phyloP scores from a whole-genome alignment of 2,888 invertebrate genomes.

The Netelia inedita region DNA sequence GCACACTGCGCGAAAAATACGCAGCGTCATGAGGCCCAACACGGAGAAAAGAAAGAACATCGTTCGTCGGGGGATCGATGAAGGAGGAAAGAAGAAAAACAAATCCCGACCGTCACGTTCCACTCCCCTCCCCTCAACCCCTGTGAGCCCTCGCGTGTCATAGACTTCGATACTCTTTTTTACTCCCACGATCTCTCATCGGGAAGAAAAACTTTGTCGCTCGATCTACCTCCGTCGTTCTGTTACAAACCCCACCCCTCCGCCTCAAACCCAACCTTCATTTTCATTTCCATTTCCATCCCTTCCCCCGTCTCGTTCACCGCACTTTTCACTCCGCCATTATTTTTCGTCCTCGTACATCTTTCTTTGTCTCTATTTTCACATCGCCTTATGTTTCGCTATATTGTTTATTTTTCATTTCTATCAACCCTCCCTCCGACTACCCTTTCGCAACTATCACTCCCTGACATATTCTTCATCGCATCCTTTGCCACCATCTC shows the following conservation, averaged over 20 bases:
- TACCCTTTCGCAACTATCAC: too few species aligned
- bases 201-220: conserved; percentile 21
- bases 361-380: conserved; percentile 35
- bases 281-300: conserved; percentile 45
- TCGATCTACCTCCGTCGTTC: conserved; percentile 23
- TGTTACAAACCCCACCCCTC: neutral
- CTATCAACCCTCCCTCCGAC: too few species aligned
- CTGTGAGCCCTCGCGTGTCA: conserved; percentile 36
- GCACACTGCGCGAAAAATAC: neutral
- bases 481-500: neutral
- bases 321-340: neutral
- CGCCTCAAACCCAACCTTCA: conserved; percentile 18
- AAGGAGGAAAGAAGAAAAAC: conserved; percentile 28
- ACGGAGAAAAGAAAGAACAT: neutral
- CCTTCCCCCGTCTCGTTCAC: conserved; percentile 5
- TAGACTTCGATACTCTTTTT: conserved; percentile 27
- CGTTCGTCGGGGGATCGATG: conserved; percentile 44
- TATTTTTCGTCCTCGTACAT: neutral
- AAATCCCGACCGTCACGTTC: conserved; percentile 30
- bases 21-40: neutral
- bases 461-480: neutral
- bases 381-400: neutral
- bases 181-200: neutral
- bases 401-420: conserved; percentile 23
- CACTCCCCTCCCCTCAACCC: neutral